Conservation (phyloP, 2,113 vertebrate species). For the Myiozetetes cayanensis region DNA sequence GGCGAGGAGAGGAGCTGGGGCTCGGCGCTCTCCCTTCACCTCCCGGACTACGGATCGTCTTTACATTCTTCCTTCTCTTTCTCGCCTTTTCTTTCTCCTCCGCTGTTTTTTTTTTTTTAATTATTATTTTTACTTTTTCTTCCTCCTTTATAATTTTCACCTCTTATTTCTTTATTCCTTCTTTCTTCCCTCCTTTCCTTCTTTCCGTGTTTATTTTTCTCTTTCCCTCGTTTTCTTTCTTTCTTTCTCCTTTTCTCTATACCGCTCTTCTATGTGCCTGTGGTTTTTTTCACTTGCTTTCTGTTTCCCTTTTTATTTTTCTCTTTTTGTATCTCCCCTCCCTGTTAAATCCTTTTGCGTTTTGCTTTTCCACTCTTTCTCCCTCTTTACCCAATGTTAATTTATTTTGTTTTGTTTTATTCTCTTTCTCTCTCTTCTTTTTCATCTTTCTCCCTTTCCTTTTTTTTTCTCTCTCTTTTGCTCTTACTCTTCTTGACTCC, state of each 20-base stretch:
- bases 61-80: background rate
- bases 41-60: background rate
- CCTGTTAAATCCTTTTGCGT: background rate
- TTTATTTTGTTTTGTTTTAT: background rate
- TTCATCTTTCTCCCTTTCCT: accelerated
- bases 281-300: background rate
- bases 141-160: background rate
- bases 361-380: background rate
- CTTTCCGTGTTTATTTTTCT: background rate
- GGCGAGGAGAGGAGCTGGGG: background rate
- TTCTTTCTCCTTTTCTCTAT: background rate
- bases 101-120: background rate
- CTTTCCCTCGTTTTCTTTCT: background rate
- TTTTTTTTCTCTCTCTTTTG: background rate
- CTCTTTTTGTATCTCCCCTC: background rate
- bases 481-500: accelerated
- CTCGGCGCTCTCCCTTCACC: background rate
- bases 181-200: background rate
- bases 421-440: too few species aligned
- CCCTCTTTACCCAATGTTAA: accelerated
- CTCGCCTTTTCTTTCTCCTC: background rate
- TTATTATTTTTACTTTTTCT: background rate
- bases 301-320: background rate
- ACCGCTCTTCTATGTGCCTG: background rate
- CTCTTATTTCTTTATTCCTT: too few species aligned